These are phyloP conservation scores for Tolmerus cingulatus DNA, from an alignment of 2,888 invertebrate species.

Conservation along the genomic window DNA sequence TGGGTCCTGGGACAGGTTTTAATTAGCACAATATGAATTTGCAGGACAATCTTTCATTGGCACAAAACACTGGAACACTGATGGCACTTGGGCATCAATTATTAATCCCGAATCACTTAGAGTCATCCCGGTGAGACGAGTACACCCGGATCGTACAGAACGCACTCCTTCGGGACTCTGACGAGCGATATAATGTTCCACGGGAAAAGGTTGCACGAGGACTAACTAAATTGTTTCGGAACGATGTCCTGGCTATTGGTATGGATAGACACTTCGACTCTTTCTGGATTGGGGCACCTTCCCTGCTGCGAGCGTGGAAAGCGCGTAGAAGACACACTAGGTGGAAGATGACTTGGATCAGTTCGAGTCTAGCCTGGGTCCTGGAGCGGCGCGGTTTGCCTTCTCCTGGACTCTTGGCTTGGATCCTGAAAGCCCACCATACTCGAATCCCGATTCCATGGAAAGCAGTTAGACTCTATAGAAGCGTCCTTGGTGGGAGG, in stretches of 20 bases:
- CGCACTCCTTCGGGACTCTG: conserved; percentile 12
- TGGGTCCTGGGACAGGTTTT: background rate
- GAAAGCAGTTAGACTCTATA: conserved; percentile 16
- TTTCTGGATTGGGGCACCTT: background rate
- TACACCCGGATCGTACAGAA: background rate
- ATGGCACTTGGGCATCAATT: background rate
- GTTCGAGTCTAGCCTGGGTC: background rate
- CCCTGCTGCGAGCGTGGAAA: conserved; percentile 11
- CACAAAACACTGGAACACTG: conserved; percentile 8
- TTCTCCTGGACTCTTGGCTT: background rate
- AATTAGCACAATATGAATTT: background rate
- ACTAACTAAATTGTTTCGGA: conserved; percentile 34
- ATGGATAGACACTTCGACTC: conserved; percentile 23
- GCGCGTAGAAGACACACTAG: conserved; percentile 33
- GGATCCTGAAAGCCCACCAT: conserved; percentile 5
- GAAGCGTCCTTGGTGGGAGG: conserved; percentile 1
- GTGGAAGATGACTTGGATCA: conserved; percentile 8
- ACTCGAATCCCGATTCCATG: background rate
- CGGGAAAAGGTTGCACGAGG: conserved; percentile 35
- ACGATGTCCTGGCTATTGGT: conserved; percentile 22
- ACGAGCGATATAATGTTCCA: conserved; percentile 6
- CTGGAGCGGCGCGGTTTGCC: background rate
- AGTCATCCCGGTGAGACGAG: background rate
- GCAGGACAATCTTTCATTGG: background rate
- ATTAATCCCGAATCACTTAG: conserved; percentile 21